A percentile compares a stretch with the other conserved stretches of the same genome.
Conservation (phyloP, 2,888 invertebrate genomes). For the Panzeria rudis region DNA sequence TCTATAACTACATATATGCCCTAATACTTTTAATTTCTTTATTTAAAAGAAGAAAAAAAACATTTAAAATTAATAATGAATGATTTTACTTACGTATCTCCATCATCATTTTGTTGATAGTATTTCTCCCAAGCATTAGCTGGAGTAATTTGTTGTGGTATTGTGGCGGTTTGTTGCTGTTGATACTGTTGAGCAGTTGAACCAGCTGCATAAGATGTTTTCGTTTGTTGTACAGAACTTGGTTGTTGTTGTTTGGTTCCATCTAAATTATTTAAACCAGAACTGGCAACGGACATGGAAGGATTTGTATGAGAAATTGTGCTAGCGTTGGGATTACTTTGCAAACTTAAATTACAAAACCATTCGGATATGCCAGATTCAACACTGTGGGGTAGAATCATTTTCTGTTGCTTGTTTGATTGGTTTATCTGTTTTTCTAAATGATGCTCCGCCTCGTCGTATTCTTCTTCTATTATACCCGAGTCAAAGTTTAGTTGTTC, state of each 20-base stretch:
- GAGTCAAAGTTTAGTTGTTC: constrained; percentile 74
- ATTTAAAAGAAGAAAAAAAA: too few relatives aligned
- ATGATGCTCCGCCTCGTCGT: constrained; percentile 45
- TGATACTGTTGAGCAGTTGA: constrained; percentile 65
- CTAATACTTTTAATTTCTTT: too few relatives aligned
- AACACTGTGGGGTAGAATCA: constrained; percentile 88
- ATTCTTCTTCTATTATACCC: constrained; percentile 77
- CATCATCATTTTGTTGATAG: constrained; percentile 92
- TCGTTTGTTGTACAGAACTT: constrained; percentile 35
- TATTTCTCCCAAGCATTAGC: constrained; percentile 86
- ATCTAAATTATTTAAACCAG: constrained; percentile 72
- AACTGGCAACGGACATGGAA: constrained; percentile 58
- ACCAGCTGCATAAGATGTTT: constrained; percentile 32
- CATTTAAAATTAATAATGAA: background rate
- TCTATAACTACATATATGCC: too few relatives aligned
- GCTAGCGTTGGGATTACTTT: constrained; percentile 76
- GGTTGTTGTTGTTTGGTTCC: constrained; percentile 64
- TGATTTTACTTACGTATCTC: constrained; percentile 91
- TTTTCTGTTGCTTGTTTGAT: constrained; percentile 76
- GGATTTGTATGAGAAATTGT: constrained; percentile 49
- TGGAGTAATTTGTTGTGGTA: constrained; percentile 74
- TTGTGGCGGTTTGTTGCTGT: constrained; percentile 70
- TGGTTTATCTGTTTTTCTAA: constrained; percentile 53
- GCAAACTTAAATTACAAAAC: constrained; percentile 86
- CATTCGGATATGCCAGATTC: constrained; percentile 86